Base-by-base conservation (phyloP, 2,797 vertebrate genomes). In the Sebastes aleutianus region DNA sequence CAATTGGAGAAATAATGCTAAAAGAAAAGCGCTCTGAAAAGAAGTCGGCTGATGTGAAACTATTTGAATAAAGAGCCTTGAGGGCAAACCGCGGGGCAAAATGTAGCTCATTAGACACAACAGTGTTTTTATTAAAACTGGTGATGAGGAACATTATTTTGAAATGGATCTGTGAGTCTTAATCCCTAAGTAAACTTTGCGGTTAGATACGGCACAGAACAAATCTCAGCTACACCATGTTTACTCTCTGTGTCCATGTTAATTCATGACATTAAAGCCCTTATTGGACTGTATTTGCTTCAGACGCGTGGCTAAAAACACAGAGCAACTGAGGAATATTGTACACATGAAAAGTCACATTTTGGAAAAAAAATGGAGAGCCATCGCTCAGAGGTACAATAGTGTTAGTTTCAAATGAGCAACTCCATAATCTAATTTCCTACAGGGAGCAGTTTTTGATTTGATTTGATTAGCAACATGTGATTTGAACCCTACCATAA, bases 121-220 rank as follows among this genome's bases (percentile, higher is more conserved):
- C 50, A 53, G 24, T 78, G 53, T 87, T 83, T 84, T 70, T 78
- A 88, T 85, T 76, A 74, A 87, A 89, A 74, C 58, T 65, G 63
- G 70, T 24, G 71, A 79, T 58, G 78, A 20, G 74, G 78, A 82
- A 86, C 64, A 78, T 70, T 78, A 27, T 74, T 79, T 74, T 84
- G 57, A 76, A 80, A 82, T 65, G 36, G 58, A 76, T 57, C 24
- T 71, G 14, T 10, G 5, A 62, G 27, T 62, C 24, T 74, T 71
- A 59, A 76, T 57, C 61, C 71, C n/a, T 3, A 47, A 79, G 36
- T 75, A 65, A 84, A 77, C 43, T 16, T 53, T 74, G 8, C 8
- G 14, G 53, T 74, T 57, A 47, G 11, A 79, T 61, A 18, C 4
- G 18, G 7, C 36, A 62, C 47, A 66, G 24, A 75, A 39, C 8